phyloP scores from a whole-genome alignment of 2,888 invertebrate species.

The Sycophila texana region DNA sequence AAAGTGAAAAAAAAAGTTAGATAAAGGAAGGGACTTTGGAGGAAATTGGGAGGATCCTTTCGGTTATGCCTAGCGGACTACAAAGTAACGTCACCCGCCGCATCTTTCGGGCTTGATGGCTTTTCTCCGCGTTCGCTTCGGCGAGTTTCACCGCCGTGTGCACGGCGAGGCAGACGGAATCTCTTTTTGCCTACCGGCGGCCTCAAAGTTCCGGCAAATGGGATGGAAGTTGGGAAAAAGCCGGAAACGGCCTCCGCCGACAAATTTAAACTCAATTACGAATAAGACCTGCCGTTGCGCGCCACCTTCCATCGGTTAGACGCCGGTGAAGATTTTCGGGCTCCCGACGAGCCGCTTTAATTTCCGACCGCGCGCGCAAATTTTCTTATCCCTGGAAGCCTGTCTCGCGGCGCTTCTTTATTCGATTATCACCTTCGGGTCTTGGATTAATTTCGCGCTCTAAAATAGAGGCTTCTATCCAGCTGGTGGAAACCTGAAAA shows the following conservation, averaged over 20 bases:
- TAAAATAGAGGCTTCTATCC: too few species aligned
- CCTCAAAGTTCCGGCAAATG: constrained; percentile 31
- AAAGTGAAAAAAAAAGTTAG: too few species aligned
- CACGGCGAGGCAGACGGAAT: background rate
- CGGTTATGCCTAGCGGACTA: too few species aligned
- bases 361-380: constrained; percentile 34
- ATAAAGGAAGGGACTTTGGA: too few species aligned
- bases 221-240: constrained; percentile 54
- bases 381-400: constrained; percentile 29
- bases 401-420: background rate
- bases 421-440: too few species aligned
- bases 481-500: too few species aligned
- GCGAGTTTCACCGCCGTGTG: background rate
- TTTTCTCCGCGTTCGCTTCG: too few species aligned
- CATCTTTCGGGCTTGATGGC: too few species aligned
- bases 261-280: constrained; percentile 57
- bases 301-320: constrained; percentile 2
- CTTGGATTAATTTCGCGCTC: too few species aligned
- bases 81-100: too few species aligned
- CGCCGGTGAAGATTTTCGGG: background rate
- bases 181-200: constrained; percentile 27
- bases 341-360: constrained; percentile 26
- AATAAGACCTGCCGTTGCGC: constrained; percentile 34
- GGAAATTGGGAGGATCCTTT: too few species aligned
- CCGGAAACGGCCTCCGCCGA: constrained; percentile 41